These are phyloP conservation scores for Phrixothrix hirtus DNA, from an alignment of 2,888 invertebrate species.

Conservation along the genomic window DNA sequence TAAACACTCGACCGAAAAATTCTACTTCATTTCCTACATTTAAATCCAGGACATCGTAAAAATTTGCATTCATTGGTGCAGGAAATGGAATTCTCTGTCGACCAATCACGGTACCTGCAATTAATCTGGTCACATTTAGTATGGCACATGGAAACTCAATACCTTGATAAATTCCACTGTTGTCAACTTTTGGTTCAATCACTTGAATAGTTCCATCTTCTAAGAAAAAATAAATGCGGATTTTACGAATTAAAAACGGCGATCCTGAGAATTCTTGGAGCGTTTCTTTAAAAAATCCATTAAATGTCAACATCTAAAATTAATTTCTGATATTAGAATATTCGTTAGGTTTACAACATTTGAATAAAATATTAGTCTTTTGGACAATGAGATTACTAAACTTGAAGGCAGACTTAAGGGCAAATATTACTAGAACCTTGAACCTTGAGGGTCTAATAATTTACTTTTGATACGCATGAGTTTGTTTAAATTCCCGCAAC, in stretches of 20 bases:
- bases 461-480: too few species aligned
- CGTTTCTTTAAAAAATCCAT: constrained; percentile 80
- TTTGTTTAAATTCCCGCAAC: too few species aligned
- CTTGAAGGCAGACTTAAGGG: too few species aligned
- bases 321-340: not conserved
- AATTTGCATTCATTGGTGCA: constrained; percentile 71
- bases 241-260: constrained; percentile 73
- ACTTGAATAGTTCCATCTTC: constrained; percentile 94
- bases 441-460: too few species aligned
- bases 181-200: constrained; percentile 76
- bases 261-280: constrained; percentile 73
- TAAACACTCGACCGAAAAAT: constrained; percentile 78
- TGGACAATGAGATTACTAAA: too few species aligned
- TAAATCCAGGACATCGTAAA: constrained; percentile 82
- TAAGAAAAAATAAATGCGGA: constrained; percentile 82
- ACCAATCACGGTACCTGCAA: constrained; percentile 77
- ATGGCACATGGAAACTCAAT: too few species aligned
- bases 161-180: constrained; percentile 87
- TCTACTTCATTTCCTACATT: constrained; percentile 82
- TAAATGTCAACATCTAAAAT: constrained; percentile 71
- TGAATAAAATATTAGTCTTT: too few species aligned
- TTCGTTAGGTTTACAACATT: constrained; percentile 1
- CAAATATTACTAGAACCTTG: too few species aligned
- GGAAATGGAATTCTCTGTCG: constrained; percentile 82
- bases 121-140: too few species aligned